A percentile compares a stretch with the other conserved stretches of the same genome.
Evolutionary conservation across 2,113 vertebrate species (phyloP).

Genomic region (Oncorhynchus nerka): DNA sequence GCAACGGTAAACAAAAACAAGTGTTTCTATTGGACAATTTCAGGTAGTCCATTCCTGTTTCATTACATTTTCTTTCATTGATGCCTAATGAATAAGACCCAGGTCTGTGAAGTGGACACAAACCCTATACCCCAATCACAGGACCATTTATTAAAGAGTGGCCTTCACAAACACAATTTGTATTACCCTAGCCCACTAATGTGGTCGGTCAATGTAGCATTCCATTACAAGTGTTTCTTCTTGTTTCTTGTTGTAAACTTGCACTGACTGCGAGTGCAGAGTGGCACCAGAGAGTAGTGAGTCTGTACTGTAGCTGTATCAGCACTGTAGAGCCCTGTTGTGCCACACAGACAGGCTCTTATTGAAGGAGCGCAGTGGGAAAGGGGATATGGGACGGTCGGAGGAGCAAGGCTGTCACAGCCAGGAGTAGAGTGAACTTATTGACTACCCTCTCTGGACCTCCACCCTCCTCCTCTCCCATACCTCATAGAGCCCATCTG

Average conservation of each 20-base stretch:
- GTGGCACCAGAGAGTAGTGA: constrained; percentile 40
- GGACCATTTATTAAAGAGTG: neutral
- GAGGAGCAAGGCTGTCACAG: neutral
- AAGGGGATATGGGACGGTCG: neutral
- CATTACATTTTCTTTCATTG: no score
- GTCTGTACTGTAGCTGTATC: neutral
- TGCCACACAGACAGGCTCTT: constrained; percentile 1
- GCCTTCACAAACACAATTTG: neutral
- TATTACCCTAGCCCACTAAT: constrained; percentile 2
- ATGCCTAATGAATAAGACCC: no score
- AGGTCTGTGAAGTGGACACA: no score
- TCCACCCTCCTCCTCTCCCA: constrained; percentile 6
- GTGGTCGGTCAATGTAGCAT: constrained; percentile 20
- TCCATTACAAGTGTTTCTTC: constrained; percentile 6
- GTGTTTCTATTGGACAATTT: no score
- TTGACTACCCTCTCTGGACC: neutral
- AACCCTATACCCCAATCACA: no score
- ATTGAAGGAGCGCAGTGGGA: neutral
- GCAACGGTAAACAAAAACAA: no score
- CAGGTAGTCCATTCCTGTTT: no score
- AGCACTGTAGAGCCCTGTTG: neutral
- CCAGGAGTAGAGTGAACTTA: neutral
- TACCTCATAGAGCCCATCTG: constrained; percentile 6
- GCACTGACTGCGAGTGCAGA: constrained; percentile 41
- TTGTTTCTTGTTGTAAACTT: constrained; percentile 59